These are phyloP conservation scores for Prunella strophiata DNA, from an alignment of 2,797 vertebrate species.

Conservation along the genomic window DNA sequence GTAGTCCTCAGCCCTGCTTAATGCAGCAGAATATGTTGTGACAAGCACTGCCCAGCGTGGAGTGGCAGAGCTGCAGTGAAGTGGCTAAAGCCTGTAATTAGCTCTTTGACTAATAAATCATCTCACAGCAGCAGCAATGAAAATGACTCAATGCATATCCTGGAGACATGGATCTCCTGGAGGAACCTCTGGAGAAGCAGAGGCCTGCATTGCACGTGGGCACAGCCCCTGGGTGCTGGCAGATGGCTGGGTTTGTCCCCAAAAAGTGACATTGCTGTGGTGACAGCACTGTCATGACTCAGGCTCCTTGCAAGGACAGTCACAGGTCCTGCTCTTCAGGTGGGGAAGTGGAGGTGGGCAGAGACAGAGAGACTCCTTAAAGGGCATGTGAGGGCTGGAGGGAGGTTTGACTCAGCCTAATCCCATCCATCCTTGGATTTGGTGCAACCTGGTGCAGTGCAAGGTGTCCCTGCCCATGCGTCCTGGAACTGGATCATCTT, in stretches of 20 bases:
- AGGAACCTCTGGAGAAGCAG: not conserved
- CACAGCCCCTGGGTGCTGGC: not conserved
- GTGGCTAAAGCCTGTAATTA: conserved; percentile 46
- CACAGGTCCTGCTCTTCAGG: not conserved
- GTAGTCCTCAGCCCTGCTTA: conserved; percentile 33
- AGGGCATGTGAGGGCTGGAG: not conserved
- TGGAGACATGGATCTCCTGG: not conserved
- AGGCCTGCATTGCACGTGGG: fast-evolving
- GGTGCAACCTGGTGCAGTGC: too few relatives aligned
- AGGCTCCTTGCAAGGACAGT: fast-evolving
- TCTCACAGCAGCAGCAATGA: not conserved
- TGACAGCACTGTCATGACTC: fast-evolving
- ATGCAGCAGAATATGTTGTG: conserved; percentile 52
- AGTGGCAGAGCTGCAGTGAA: conserved; percentile 17
- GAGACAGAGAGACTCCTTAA: not conserved
- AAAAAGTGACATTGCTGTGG: fast-evolving
- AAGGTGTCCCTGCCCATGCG: not conserved
- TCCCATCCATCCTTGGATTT: not conserved
- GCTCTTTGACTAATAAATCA: conserved; percentile 49
- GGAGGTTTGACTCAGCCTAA: not conserved
- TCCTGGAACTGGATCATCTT: not conserved
- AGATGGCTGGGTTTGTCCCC: not conserved
- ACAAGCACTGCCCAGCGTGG: not conserved
- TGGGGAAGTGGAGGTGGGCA: not conserved
- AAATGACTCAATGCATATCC: not conserved